phyloP scores from a whole-genome alignment of 2,797 vertebrate genomes.

The Manis pentadactyla region DNA sequence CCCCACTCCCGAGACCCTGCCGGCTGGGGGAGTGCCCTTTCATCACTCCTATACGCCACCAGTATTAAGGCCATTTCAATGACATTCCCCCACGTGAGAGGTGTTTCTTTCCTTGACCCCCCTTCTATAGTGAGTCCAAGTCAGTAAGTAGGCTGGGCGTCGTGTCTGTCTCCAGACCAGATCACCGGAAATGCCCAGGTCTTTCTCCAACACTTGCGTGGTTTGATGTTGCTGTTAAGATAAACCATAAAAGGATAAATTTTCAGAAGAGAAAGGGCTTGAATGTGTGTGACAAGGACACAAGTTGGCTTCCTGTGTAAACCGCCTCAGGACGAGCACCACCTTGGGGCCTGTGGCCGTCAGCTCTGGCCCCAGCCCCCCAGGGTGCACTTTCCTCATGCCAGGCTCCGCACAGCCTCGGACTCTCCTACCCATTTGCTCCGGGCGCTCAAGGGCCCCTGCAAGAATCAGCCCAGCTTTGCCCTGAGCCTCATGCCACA shows the following conservation, averaged over 20 bases:
- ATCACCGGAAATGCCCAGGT: conserved; percentile 69
- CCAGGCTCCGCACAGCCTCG: fast-evolving
- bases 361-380: fast-evolving
- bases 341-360: fast-evolving
- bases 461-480: not conserved
- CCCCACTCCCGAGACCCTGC: not conserved
- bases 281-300: fast-evolving
- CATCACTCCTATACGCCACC: not conserved
- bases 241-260: not conserved
- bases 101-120: conserved; percentile 69
- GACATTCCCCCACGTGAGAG: conserved; percentile 63
- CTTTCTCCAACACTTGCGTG: conserved; percentile 56
- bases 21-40: not conserved
- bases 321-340: fast-evolving
- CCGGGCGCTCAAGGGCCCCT: fast-evolving
- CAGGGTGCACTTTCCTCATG: fast-evolving
- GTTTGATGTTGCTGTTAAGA: conserved; percentile 35
- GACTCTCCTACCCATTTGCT: fast-evolving
- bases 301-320: not conserved
- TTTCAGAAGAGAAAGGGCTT: not conserved
- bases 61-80: conserved; percentile 54
- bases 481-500: fast-evolving
- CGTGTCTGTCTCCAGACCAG: not conserved
- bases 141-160: conserved; percentile 59
- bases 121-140: conserved; percentile 71